Percentiles rank a stretch among this genome's conserved stretches.
These are phyloP conservation scores for Hipposideros larvatus DNA, from an alignment of 2,797 vertebrate species.

Conservation along the genomic window DNA sequence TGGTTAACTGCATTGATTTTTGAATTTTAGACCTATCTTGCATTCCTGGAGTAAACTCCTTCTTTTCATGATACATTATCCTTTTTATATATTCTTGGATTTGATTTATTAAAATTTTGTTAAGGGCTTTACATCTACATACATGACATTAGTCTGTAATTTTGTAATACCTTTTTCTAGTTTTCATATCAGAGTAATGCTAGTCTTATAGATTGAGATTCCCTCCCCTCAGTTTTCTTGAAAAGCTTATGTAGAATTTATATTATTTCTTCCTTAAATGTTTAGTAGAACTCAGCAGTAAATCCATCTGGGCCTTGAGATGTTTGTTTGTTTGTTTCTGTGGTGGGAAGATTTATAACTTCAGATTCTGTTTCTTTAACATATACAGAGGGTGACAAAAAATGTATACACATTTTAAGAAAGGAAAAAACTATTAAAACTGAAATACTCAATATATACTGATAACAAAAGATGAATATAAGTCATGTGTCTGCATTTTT, in stretches of 20 bases:
- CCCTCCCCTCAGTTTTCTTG: neutral
- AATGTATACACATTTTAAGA: no score
- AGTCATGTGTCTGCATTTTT: no score
- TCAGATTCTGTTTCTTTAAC: neutral
- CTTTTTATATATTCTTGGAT: neutral
- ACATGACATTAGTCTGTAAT: neutral
- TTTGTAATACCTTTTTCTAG: neutral
- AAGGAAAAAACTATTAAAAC: no score
- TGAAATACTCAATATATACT: no score
- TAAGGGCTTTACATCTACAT: neutral
- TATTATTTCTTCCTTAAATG: neutral
- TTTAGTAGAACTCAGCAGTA: neutral
- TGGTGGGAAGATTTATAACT: neutral
- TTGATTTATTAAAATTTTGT: neutral
- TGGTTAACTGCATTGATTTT: slow-evolving; percentile 16
- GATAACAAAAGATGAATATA: no score
- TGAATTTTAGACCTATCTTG: neutral
- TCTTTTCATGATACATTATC: neutral
- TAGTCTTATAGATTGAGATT: neutral
- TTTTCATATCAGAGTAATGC: neutral
- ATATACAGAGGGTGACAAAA: no score
- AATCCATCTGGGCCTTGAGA: neutral
- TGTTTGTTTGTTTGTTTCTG: neutral
- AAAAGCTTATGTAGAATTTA: neutral
- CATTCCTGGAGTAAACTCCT: neutral